Base-by-base conservation (phyloP, 2,888 invertebrate species). In the Ptychoptera contaminata region DNA sequence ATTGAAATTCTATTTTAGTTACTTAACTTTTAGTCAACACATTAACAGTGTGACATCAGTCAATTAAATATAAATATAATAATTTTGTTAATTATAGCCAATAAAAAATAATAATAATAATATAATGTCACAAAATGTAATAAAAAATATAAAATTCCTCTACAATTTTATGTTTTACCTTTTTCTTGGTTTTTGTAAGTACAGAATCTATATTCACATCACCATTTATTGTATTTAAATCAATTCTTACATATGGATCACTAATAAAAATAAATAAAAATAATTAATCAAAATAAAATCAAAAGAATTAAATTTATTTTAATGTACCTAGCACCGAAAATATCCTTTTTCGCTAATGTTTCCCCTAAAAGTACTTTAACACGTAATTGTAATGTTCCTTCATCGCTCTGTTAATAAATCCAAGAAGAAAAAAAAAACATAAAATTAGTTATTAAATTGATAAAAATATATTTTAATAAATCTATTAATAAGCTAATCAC, bases 291-390 rank as follows among this genome's bases (percentile, higher is more conserved):
- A 34, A 11, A 34, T 8, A 9, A 10, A 47, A 44, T 45, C 40
- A 37, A 40, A 31, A 36, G 47, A 48, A 39, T 41, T 40, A n/a
- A 40, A 37, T n/a, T n/a, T n/a, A n/a, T n/a, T n/a, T n/a, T n/a
- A n/a, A 36, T 40, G 32, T 67, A 90, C 90, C 90, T 93, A 57
- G 96, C 94, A 58, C 97, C 97, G 72, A 98, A 97, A 58, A 98
- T 94, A 67, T 98, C 97, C 68, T 97, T 97, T 67, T 94, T 94
- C 46, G 96, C 96, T 59, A 98, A 72, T 55, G 88, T 83, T 65
- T 84, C 82, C 31, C 91, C 93, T 54, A 84, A 81, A 52, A 90
- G 71, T 49, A 94, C 80, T 68, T 78, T 81, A 62, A 94, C 73
- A 57, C 90, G 79, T 62, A 93, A 71, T 63, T 85, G 76, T 68